Evolutionary conservation across 2,797 vertebrate genomes (phyloP).

Genomic region (Gymnocypris eckloni): DNA sequence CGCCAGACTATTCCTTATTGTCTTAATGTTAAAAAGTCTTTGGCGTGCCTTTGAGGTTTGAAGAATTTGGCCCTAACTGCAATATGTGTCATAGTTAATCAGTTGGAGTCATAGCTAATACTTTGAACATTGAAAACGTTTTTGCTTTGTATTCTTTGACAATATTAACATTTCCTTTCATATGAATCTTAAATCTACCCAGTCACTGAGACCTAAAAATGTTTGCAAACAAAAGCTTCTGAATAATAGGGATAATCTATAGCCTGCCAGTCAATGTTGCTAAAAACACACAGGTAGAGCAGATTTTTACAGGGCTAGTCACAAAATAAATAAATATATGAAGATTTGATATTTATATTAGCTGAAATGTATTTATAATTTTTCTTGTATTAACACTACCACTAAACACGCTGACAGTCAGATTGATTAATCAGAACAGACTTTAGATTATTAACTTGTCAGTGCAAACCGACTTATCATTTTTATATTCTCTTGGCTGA

Average conservation of each 20-base stretch:
- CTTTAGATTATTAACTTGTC: background rate
- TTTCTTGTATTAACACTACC: background rate
- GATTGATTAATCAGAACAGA: background rate
- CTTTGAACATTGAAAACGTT: slow-evolving; percentile 39
- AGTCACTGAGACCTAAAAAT: slow-evolving; percentile 4
- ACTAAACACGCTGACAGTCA: background rate
- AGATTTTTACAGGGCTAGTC: background rate
- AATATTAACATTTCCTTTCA: slow-evolving; percentile 2
- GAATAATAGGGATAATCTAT: background rate
- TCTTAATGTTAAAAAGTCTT: slow-evolving; percentile 53
- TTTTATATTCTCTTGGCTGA: background rate
- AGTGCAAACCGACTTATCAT: background rate
- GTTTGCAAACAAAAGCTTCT: background rate
- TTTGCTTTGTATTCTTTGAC: slow-evolving; percentile 10
- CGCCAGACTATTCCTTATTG: slow-evolving; percentile 56
- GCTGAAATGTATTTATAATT: background rate
- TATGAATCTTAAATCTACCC: slow-evolving; percentile 18
- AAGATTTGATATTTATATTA: background rate
- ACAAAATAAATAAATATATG: background rate
- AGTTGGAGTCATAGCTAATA: slow-evolving; percentile 27
- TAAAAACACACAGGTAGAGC: background rate
- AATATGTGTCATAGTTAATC: slow-evolving; percentile 33
- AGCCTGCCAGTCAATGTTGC: no score
- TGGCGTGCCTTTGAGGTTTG: slow-evolving; percentile 69
- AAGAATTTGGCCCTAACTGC: slow-evolving; percentile 55